Evolutionary conservation across 2,113 vertebrate species (phyloP).

Genomic region (Balaenoptera acutorostrata): DNA sequence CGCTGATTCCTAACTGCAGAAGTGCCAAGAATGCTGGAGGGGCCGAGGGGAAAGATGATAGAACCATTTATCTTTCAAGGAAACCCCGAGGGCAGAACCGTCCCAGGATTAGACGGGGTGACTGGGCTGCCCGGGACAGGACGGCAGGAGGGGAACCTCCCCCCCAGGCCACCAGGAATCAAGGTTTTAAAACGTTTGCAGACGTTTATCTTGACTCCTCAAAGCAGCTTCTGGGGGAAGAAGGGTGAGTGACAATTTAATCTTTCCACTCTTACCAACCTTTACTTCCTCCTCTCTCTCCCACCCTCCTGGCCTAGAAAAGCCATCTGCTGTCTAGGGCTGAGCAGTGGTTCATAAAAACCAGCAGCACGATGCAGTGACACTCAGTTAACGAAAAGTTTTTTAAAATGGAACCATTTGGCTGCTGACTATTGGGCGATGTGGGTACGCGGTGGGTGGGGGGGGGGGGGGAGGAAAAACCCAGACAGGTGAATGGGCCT

Average conservation of each 20-base stretch:
- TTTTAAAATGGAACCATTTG: background rate
- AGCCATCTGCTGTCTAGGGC: background rate
- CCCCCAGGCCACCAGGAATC: background rate
- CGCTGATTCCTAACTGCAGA: background rate
- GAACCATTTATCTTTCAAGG: conserved; percentile 45
- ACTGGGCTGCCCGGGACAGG: background rate
- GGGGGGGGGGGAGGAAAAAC: background rate
- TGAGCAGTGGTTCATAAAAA: background rate
- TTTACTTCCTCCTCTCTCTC: background rate
- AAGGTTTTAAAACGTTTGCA: conserved; percentile 16
- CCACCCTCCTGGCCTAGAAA: background rate
- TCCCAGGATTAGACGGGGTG: background rate
- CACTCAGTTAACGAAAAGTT: accelerated
- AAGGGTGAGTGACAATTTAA: background rate
- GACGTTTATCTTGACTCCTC: background rate
- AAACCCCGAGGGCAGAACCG: conserved; percentile 56
- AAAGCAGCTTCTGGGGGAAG: background rate
- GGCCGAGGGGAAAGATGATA: conserved; percentile 29
- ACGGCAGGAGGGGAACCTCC: conserved; percentile 32
- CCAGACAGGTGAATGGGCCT: background rate
- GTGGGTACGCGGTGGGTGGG: background rate
- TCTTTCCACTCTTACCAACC: background rate
- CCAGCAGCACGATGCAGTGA: background rate
- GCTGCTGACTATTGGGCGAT: background rate
- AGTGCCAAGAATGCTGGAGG: background rate